phyloP scores from a whole-genome alignment of 2,113 vertebrate genomes.

The Eidolon helvum region DNA sequence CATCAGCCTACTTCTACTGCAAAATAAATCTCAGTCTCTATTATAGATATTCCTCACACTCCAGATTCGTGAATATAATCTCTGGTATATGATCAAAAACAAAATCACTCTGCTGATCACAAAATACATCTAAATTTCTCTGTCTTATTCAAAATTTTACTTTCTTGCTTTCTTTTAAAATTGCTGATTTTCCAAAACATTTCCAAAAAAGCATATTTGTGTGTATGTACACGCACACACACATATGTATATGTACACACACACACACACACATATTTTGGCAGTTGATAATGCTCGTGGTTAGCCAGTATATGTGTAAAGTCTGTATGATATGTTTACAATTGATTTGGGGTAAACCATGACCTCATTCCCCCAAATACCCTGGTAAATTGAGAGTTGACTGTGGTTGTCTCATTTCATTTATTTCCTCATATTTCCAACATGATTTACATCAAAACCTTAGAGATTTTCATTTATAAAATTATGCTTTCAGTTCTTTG shows the following conservation, averaged over 20 bases:
- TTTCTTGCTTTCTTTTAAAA: background rate
- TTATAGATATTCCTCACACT: too few species aligned
- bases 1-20: too few species aligned
- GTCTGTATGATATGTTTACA: background rate
- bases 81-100: background rate
- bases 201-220: background rate
- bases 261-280: too few species aligned
- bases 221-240: too few species aligned
- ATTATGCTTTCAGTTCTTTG: conserved; percentile 14
- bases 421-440: conserved; percentile 32
- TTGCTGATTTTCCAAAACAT: background rate
- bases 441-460: conserved; percentile 57
- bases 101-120: background rate
- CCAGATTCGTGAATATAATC: background rate
- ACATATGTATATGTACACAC: too few species aligned
- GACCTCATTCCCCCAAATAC: background rate
- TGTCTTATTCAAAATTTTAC: background rate
- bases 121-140: background rate
- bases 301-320: background rate
- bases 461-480: conserved; percentile 49
- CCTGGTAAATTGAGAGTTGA: background rate
- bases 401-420: conserved; percentile 47
- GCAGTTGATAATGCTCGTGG: background rate
- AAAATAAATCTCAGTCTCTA: background rate
- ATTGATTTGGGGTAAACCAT: background rate